A percentile compares a stretch with the other conserved stretches of the same genome.
phyloP scores from a whole-genome alignment of 2,113 vertebrate species.

The Sceloporus undulatus region DNA sequence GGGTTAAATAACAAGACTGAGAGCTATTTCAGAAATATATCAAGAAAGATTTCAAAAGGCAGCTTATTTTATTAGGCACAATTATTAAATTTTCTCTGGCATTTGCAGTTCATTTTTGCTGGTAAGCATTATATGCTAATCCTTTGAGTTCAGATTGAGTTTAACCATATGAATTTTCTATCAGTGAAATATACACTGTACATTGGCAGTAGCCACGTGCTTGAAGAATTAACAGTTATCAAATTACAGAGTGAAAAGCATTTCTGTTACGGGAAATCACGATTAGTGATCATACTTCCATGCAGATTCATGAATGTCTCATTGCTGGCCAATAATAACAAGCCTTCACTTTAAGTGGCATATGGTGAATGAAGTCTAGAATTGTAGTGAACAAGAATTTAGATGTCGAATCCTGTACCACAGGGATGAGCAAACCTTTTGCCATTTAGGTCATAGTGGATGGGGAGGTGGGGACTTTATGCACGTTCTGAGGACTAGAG shows the following conservation, averaged over 20 bases:
- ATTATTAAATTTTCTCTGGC: constrained; percentile 82
- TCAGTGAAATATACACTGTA: constrained; percentile 67
- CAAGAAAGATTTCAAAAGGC: constrained; percentile 77
- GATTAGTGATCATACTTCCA: constrained; percentile 64
- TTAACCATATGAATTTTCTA: constrained; percentile 81
- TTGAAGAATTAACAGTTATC: constrained; percentile 79
- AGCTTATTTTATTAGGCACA: constrained; percentile 79
- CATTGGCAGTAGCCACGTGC: constrained; percentile 62
- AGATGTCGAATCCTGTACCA: constrained; percentile 12
- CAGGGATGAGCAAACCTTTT: neutral
- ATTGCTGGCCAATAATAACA: constrained; percentile 37
- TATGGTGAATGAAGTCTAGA: neutral
- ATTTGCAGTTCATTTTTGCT: constrained; percentile 79
- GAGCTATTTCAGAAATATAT: constrained; percentile 70
- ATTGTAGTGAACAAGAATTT: neutral
- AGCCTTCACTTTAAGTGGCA: constrained; percentile 18
- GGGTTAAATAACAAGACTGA: constrained; percentile 74
- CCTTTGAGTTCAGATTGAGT: constrained; percentile 82
- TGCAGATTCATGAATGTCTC: constrained; percentile 54
- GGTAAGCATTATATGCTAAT: constrained; percentile 75
- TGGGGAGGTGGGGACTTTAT: too few species aligned
- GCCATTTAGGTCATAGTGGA: too few species aligned
- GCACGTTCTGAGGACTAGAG: too few species aligned
- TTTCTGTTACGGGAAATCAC: constrained; percentile 43
- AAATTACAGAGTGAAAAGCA: constrained; percentile 69